These are phyloP conservation scores for Leptocoma aspasia DNA, from an alignment of 2,113 vertebrate genomes.

Conservation along the genomic window DNA sequence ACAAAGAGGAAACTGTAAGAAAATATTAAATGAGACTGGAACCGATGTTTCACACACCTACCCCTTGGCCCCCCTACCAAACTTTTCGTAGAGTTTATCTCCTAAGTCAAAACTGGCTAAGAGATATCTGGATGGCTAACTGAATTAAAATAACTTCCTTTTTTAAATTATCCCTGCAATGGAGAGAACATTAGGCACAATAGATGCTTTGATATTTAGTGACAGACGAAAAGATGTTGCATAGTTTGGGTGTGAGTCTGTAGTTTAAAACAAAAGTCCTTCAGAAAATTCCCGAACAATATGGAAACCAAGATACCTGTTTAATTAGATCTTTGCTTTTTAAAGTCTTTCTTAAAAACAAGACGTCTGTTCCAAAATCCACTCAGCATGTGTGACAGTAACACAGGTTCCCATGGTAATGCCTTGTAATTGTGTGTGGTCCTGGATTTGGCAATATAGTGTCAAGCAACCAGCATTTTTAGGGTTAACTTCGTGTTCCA, in stretches of 20 bases:
- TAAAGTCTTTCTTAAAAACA: neutral
- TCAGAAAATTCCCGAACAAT: neutral
- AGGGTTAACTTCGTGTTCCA: neutral
- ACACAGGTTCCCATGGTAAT: neutral
- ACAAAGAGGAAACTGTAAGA: neutral
- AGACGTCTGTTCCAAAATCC: neutral
- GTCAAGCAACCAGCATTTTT: neutral
- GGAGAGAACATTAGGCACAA: neutral
- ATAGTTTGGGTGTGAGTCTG: neutral
- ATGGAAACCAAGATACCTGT: neutral
- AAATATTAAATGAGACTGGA: neutral
- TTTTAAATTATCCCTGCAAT: neutral
- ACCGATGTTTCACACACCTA: fast-evolving
- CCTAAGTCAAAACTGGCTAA: neutral
- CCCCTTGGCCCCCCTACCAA: fast-evolving
- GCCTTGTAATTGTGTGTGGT: neutral
- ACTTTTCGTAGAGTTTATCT: neutral
- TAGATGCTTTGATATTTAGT: neutral
- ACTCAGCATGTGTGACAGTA: neutral
- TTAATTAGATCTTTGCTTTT: neutral
- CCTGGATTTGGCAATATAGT: neutral
- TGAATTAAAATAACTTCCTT: neutral
- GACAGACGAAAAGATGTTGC: neutral
- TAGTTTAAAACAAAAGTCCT: neutral
- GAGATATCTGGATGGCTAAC: neutral